Conservation (phyloP, 2,113 vertebrate species). For the Corynorhinus townsendii region DNA sequence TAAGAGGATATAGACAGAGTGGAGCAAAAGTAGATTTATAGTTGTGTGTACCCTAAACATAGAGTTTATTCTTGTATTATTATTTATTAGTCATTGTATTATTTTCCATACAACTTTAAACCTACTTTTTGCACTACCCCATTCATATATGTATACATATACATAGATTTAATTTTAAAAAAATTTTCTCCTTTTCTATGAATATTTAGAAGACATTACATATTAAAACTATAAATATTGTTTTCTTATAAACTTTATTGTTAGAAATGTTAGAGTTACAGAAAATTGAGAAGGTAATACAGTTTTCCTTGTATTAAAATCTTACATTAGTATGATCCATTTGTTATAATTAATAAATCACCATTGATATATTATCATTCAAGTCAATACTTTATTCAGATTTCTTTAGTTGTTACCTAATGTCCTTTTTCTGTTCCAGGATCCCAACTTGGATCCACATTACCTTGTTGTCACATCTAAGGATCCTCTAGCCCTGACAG, state of each 20-base stretch:
- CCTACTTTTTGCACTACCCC: not conserved
- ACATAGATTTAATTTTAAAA: not conserved
- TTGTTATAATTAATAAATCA: not conserved
- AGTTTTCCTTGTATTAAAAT: not conserved
- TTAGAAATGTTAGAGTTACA: not conserved
- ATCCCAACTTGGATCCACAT: not conserved
- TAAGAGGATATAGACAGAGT: not conserved
- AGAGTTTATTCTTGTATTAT: not conserved
- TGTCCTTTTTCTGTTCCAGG: not conserved
- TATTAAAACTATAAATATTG: not conserved
- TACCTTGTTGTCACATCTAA: not conserved
- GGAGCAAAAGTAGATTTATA: not conserved
- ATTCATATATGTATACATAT: not conserved
- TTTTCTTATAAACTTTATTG: not conserved
- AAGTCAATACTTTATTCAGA: not conserved
- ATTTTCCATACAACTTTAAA: not conserved
- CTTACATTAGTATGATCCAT: not conserved
- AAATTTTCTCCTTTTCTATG: not conserved
- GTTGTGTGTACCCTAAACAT: not conserved
- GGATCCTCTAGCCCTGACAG: not conserved
- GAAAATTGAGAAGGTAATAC: not conserved
- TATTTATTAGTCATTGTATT: not conserved
- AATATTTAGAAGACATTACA: not conserved
- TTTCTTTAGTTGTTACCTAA: not conserved
- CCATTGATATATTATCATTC: not conserved